Evolutionary conservation across 2,888 invertebrate genomes (phyloP), one percentile per base, ranked within the genome.

Genomic region (Digitonthophagus gazella): DNA sequence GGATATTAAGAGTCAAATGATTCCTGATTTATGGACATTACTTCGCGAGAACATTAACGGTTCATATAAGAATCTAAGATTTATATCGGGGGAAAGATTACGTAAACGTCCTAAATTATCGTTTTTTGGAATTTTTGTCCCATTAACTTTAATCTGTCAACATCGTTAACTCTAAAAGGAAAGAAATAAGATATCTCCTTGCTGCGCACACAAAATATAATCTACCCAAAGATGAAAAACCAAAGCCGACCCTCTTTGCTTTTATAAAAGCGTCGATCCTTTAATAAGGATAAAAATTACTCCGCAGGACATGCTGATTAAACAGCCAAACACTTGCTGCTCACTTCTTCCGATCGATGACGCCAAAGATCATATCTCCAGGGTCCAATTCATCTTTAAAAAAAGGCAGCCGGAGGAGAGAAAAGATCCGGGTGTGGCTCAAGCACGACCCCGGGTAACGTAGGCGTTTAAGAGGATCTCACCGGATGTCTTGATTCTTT

Each of bases 241-340:
- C 18, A 18, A n/a, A 18, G n/a, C 55, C 18, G 20, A 19, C 19
- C 20, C 18, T 61, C 19, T 61, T 20, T 56, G 61, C 65, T 68
- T 57, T 44, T 15, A 67, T 67, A 67, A 67, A 67, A 67, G 65
- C 16, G 54, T 54, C 65, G 56, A 19, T 61, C 56, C 67, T 76
- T 78, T 80, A 79, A 81, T 81, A 78, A 79, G 80, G 80, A 80
- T 81, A 79, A 80, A 81, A 80, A 80, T 81, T 79, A 80, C 78
- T 78, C 77, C 77, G 76, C 77, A 75, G 79, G 79, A 80, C 79
- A 78, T 79, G 79, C 80, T 80, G 81, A 81, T 80, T 80, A 80
- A 80, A 81, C 78, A 79, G 76, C 71, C 76, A 76, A 78, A 78
- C 76, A 76, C 76, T 80, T 75, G 76, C 74, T 76, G 75, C 69